Evolutionary conservation across 1,140 invertebrate genomes (phyloP).

Genomic region (Sinonovacula constricta): DNA sequence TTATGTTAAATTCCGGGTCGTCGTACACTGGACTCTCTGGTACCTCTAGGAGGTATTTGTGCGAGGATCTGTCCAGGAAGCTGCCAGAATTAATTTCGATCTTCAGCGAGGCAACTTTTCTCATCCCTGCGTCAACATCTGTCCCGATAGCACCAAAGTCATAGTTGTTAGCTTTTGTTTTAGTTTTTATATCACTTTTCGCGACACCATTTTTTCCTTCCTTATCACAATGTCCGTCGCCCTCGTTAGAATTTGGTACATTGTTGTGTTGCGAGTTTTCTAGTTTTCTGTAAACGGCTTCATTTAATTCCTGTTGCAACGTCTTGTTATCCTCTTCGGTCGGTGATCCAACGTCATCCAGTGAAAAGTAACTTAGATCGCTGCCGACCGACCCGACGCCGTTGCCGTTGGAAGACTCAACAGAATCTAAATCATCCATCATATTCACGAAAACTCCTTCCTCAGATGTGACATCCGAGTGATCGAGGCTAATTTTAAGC

Average conservation of each 20-base stretch:
- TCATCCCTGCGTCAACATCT: neutral
- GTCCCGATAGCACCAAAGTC: conserved; percentile 6
- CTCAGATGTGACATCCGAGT: conserved; percentile 60
- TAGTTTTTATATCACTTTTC: too few species aligned
- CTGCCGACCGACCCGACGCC: conserved; percentile 23
- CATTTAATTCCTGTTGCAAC: conserved; percentile 16
- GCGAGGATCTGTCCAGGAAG: neutral
- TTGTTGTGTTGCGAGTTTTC: neutral
- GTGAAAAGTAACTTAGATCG: conserved; percentile 42
- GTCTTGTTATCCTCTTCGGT: neutral
- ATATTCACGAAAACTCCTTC: conserved; percentile 72
- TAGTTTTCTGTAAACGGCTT: conserved; percentile 19
- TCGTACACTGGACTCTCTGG: conserved; percentile 67
- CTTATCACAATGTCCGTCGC: neutral
- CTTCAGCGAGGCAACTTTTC: conserved; percentile 20
- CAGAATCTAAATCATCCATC: conserved; percentile 66
- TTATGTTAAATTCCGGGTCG: conserved; percentile 76
- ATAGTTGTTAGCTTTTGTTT: too few species aligned
- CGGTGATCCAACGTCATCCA: conserved; percentile 30
- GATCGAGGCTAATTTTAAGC: conserved; percentile 29
- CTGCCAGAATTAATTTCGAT: conserved; percentile 25
- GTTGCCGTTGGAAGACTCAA: conserved; percentile 19
- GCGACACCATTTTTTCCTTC: too few species aligned
- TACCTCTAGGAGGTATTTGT: conserved; percentile 47
- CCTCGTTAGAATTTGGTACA: neutral